These are phyloP conservation scores for Agrotis segetum DNA, from an alignment of 2,888 invertebrate species.

Conservation along the genomic window DNA sequence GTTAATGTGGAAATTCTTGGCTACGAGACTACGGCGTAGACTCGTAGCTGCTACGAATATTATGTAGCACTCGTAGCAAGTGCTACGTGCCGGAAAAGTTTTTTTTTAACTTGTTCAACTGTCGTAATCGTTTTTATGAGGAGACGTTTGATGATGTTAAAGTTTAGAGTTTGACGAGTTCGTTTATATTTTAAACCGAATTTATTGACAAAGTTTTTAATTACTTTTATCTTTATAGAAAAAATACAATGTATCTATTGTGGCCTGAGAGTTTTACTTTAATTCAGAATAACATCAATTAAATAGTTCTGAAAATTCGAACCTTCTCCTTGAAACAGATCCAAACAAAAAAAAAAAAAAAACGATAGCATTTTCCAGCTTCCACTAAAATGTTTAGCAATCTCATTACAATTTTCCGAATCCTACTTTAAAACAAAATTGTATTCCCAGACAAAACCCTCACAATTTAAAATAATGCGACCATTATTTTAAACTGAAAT, in stretches of 20 bases:
- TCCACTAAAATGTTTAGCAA: slow-evolving; percentile 3
- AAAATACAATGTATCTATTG: neutral
- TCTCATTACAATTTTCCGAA: slow-evolving; percentile 5
- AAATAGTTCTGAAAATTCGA: neutral
- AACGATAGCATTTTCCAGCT: slow-evolving; percentile 4
- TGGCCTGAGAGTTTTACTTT: neutral
- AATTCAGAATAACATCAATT: neutral
- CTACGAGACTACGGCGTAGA: slow-evolving; percentile 41
- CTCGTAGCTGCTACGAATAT: slow-evolving; percentile 44
- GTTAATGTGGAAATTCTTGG: slow-evolving; percentile 35
- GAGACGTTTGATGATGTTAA: slow-evolving; percentile 21
- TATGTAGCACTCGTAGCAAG: slow-evolving; percentile 48
- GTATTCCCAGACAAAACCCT: neutral
- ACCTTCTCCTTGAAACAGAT: neutral
- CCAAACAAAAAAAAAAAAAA: neutral
- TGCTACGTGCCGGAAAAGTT: slow-evolving; percentile 44
- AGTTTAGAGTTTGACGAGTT: slow-evolving; percentile 9
- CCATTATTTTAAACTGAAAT: slow-evolving; percentile 19
- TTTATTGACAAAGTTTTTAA: slow-evolving; percentile 2
- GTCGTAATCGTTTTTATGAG: slow-evolving; percentile 37
- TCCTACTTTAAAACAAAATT: neutral
- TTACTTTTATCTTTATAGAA: neutral
- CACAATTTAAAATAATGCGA: slow-evolving; percentile 14
- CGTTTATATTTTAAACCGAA: slow-evolving; percentile 7
- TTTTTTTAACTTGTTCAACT: slow-evolving; percentile 30